Evolutionary conservation across 2,797 vertebrate genomes (phyloP), one percentile per base, ranked within the genome.

Genomic region (Lates japonicus): DNA sequence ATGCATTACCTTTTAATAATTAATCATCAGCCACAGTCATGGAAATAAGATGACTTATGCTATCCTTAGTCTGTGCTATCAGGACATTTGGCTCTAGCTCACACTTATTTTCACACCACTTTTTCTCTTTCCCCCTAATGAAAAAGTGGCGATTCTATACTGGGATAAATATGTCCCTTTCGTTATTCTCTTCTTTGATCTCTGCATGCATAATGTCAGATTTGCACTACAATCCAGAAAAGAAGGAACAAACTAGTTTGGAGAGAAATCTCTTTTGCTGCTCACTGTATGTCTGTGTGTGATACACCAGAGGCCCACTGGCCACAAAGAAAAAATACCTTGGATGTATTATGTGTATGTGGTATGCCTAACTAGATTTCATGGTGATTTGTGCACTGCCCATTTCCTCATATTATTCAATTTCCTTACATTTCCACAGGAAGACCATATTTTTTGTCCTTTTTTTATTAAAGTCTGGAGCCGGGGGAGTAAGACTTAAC

Each of bases 1-100:
- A 93, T 80, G 59, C 65, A 70, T 80, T 74, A 20, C 58, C 63
- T 85, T 62, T 87, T 63, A 88, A 89, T 91, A 83, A 88, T 88
- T 77, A 35, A 92, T 88, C 51, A 51, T 44, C 52, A 67, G 62
- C 46, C 74, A 78, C 69, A 74, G 79, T 78, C 46, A 77, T 78
- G 64, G 46, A 80, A 81, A 74, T 67, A 33, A 74, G 49, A 74
- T 54, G 49, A 76, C 62, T 69, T 65, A 17, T 65, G n/a, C 66
- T 64, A 54, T 66, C 55, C 41, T 69, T 41, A 73, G 74, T 74
- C n/a, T 52, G 44, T 44, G 59, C 20, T n/a, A 8, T 71, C 20
- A 46, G 46, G 4, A 51, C 60, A 60, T 51, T 62, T 0, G 1
- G 42, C 25, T 71, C 49, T 35, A 8, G n/a, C 17, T 70, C 65